These are phyloP conservation scores for Alethe diademata DNA, from an alignment of 2,113 vertebrate genomes.

Conservation along the genomic window DNA sequence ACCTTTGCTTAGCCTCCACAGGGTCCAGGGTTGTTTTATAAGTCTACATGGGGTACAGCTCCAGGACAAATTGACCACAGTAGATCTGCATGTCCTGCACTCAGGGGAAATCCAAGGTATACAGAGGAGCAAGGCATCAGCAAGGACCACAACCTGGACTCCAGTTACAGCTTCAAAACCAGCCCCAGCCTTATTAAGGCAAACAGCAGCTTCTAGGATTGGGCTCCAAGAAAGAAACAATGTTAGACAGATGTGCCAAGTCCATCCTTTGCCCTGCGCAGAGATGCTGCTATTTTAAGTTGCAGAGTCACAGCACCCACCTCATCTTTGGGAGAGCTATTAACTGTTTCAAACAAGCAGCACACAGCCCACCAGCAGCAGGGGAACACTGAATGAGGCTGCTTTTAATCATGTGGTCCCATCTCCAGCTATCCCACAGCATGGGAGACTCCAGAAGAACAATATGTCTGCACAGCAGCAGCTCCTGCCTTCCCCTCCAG, in stretches of 20 bases:
- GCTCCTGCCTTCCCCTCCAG: neutral
- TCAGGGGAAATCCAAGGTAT: neutral
- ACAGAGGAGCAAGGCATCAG: neutral
- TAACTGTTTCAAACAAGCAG: slow-evolving; percentile 5
- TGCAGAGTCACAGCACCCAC: neutral
- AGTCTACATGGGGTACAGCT: neutral
- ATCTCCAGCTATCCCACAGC: neutral
- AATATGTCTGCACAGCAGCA: neutral
- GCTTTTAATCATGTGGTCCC: neutral
- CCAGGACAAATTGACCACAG: neutral
- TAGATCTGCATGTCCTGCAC: neutral
- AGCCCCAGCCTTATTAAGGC: slow-evolving; percentile 48
- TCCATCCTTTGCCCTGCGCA: slow-evolving; percentile 35
- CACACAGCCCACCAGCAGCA: neutral
- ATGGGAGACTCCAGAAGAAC: neutral
- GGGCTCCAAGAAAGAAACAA: neutral
- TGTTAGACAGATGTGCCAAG: slow-evolving; percentile 45
- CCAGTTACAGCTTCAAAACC: neutral
- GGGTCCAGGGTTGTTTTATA: neutral
- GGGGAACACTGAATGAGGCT: neutral
- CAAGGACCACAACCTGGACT: neutral
- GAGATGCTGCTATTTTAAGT: slow-evolving; percentile 61
- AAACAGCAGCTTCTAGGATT: slow-evolving; percentile 36
- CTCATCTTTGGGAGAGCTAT: neutral
- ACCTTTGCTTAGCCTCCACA: neutral